Conservation (phyloP, 2,797 vertebrate genomes). For the Sebastes trivittatus region DNA sequence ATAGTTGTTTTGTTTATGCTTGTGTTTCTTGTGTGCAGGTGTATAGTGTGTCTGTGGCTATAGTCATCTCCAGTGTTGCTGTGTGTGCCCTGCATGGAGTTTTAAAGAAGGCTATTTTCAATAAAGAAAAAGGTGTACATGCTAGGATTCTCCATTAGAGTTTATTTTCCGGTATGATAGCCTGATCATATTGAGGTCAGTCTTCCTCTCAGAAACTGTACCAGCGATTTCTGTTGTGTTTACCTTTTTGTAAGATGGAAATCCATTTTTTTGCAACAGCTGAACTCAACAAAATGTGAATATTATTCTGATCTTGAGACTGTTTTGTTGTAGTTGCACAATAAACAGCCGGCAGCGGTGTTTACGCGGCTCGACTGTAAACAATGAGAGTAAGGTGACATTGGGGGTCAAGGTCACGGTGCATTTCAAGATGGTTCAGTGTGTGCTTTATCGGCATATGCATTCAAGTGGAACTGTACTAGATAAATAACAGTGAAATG, state of each 20-base stretch:
- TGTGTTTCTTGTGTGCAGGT: neutral
- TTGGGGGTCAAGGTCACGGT: slow-evolving; percentile 67
- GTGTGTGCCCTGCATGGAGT: neutral
- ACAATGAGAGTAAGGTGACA: slow-evolving; percentile 35
- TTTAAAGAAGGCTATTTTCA: neutral
- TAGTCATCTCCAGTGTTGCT: neutral
- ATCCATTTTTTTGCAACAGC: neutral
- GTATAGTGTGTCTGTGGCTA: neutral
- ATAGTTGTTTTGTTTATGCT: neutral
- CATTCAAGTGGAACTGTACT: neutral
- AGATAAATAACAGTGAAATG: neutral
- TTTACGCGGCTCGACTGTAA: slow-evolving; percentile 12
- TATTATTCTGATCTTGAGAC: neutral
- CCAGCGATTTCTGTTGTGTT: neutral
- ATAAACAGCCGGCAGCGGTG: neutral
- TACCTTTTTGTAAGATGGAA: neutral
- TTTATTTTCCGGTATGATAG: neutral
- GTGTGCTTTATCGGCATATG: neutral
- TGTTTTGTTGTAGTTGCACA: neutral
- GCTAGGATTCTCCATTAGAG: neutral
- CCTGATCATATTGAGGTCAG: neutral
- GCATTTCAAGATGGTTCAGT: neutral
- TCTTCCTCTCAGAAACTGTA: neutral
- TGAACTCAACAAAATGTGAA: neutral
- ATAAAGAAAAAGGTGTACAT: neutral